Base-by-base conservation (phyloP, 2,888 invertebrate genomes). In the Onchidella celtica region DNA sequence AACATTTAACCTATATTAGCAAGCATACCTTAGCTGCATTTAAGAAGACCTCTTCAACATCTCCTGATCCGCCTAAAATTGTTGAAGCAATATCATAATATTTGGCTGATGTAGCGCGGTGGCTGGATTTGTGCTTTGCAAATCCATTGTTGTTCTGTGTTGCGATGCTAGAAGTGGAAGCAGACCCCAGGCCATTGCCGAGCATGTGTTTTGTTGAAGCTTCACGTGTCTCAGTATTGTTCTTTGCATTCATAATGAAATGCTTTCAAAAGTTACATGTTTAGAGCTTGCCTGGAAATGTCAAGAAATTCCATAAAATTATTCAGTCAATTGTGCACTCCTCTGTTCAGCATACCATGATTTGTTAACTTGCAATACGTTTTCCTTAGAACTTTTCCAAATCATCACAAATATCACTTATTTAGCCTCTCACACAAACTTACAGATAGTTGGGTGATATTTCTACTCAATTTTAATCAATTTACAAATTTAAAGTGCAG, bases 1-100 rank as follows among this genome's bases (percentile, higher is more conserved):
- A n/a, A n/a, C n/a, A n/a, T n/a, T n/a, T n/a, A n/a, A n/a, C n/a
- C n/a, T n/a, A n/a, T 11, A 2, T 27, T 55, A 61, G 2, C 38
- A 21, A 36, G 34, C 36, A 3, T 82, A 91, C 91, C 87, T 89
- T 88, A 2, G 91, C 91, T 55, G 91, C 90, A 57, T 86, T 87
- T 14, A 91, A 84, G 73, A 91, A 90, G 40, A 90, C 82, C 34
- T 90, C 90, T 68, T 90, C 90, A 32, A 91, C 73, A 79, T 91
- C 90, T 47, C 75, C 82, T 1, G 88, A 86, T 9, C 89, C 87
- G 57, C 90, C 89, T 55, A 91, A 85, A 34, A 91, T 84, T 75
- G 89, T 88, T 59, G 89, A 87, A 38, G 91, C 90, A 66, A 91
- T 90, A 84, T 91, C 90, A 86, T 90, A 89, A 74, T 91, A 90